phyloP scores from a whole-genome alignment of 1,140 invertebrate species.

The Cyclargus thomasi region DNA sequence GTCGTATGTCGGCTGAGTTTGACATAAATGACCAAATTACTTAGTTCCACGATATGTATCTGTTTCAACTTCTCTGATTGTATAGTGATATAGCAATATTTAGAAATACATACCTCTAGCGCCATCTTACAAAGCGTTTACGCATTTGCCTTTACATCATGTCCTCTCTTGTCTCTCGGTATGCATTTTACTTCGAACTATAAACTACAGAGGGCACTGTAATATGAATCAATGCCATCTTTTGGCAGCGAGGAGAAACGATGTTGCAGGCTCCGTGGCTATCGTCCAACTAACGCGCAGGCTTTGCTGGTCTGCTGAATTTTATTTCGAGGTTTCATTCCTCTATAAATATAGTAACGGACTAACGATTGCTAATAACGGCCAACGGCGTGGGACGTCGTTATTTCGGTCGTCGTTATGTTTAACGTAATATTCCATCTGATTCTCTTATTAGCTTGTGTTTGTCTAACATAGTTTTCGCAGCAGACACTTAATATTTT shows the following conservation, averaged over 20 bases:
- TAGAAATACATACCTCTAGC: not conserved
- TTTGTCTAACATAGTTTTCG: no score
- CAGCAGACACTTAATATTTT: no score
- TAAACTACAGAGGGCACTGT: slow-evolving; percentile 29
- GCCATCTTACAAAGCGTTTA: not conserved
- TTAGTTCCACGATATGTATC: no score
- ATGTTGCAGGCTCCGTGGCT: slow-evolving; percentile 53
- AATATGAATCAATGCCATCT: slow-evolving; percentile 42
- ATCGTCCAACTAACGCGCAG: slow-evolving; percentile 45
- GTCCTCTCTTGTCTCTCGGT: slow-evolving; percentile 59
- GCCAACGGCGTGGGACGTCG: not conserved
- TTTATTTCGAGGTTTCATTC: slow-evolving; percentile 46
- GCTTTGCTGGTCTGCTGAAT: slow-evolving; percentile 37
- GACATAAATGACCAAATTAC: no score
- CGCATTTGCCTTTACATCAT: slow-evolving; percentile 21
- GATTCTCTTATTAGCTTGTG: slow-evolving; percentile 12
- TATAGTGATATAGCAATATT: no score
- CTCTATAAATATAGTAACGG: not conserved
- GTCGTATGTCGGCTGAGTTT: no score
- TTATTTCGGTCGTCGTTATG: slow-evolving; percentile 1
- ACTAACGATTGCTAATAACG: not conserved
- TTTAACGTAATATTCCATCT: no score
- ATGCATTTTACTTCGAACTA: slow-evolving; percentile 21
- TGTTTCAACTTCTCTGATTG: no score
- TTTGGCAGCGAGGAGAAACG: slow-evolving; percentile 22